Evolutionary conservation across 2,113 vertebrate genomes (phyloP).

Genomic region (Aphyosemion australe): DNA sequence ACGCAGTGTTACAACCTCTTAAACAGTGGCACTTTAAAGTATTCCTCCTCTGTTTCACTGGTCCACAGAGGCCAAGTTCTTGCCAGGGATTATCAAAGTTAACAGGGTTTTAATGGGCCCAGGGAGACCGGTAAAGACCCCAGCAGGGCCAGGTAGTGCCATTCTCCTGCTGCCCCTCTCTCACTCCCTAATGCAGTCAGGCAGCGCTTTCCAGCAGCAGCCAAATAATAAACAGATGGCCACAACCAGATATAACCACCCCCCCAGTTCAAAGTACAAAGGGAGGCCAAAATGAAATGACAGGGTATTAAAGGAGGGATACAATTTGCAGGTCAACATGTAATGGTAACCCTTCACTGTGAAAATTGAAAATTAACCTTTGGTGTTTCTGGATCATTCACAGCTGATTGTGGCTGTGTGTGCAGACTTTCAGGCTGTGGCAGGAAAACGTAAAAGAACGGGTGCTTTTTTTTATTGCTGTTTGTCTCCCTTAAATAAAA

Average conservation of each 20-base stretch:
- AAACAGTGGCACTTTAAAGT: slow-evolving; percentile 73
- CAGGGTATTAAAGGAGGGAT: slow-evolving; percentile 83
- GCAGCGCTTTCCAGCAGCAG: slow-evolving; percentile 80
- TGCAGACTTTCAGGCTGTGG: slow-evolving; percentile 38
- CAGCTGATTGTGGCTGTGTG: slow-evolving; percentile 61
- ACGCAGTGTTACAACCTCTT: slow-evolving; percentile 69
- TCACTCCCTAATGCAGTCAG: slow-evolving; percentile 76
- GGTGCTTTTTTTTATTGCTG: slow-evolving; percentile 7
- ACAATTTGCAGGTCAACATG: slow-evolving; percentile 87
- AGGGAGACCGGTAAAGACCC: slow-evolving; percentile 67
- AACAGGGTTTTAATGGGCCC: slow-evolving; percentile 80
- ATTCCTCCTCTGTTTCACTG: slow-evolving; percentile 66
- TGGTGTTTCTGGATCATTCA: slow-evolving; percentile 77
- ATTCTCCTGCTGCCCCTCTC: slow-evolving; percentile 44
- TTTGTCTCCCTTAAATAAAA: not conserved
- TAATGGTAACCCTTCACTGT: slow-evolving; percentile 85
- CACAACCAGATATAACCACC: slow-evolving; percentile 83
- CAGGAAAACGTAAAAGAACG: slow-evolving; percentile 15
- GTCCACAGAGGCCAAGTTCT: slow-evolving; percentile 67
- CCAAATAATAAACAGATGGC: slow-evolving; percentile 88
- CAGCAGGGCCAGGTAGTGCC: slow-evolving; percentile 70
- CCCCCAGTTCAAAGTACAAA: slow-evolving; percentile 76
- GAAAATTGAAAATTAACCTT: slow-evolving; percentile 89
- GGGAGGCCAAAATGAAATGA: slow-evolving; percentile 83
- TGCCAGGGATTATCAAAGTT: slow-evolving; percentile 77